Base-by-base conservation (phyloP, 53 echinoderm and acorn worm species). In the Zoroaster sp. region DNA sequence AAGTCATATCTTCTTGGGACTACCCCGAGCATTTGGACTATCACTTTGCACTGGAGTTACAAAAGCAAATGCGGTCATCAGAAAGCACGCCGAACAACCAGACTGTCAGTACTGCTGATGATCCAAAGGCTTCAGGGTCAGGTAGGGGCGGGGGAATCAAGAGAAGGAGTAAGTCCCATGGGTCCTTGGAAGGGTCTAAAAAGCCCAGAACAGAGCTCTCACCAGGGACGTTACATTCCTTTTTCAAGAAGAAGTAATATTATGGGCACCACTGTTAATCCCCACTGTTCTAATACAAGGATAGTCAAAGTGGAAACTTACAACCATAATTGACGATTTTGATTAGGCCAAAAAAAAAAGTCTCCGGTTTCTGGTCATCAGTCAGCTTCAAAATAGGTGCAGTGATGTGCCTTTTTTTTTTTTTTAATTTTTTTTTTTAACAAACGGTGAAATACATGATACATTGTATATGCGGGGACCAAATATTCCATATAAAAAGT, bases 1-100 rank as follows among this genome's bases (percentile, higher is more conserved):
- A 85, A 37, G 36, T 39, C 5, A 85, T 99, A 17, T 88, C 77
- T 31, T 92, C 91, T 1, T 99, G 99, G 99, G 99, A 99, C 42
- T 91, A 92, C 35, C 96, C 96, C 3, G 99, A 99, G 69, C 99
- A 99, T 72, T 41, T 96, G 63, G 99, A 99, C 78, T 99, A 89
- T 80, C 99, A 99, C 52, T 79, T 94, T 75, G 99, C 99, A 43
- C 73, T 96, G 54, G 96, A 93, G 30, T 68, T 99, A 21, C 99
- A 99, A 39, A 54, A 87, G 73, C 69, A 79, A 10, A 79, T 79
- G 11, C 55, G 37, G 5, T 54, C 5, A 51, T 23, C 39, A 11
- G 35, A 59, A 8, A 15, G 21, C 63, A 54, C 54, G 13, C 13
- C 15, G 10, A 52, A 40, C 87, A 79, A 69, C 18, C 87, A 77